Percentiles rank a stretch among this genome's conserved stretches.
Evolutionary conservation across 1,140 invertebrate genomes (phyloP).

Genomic region (Vanessa atalanta): DNA sequence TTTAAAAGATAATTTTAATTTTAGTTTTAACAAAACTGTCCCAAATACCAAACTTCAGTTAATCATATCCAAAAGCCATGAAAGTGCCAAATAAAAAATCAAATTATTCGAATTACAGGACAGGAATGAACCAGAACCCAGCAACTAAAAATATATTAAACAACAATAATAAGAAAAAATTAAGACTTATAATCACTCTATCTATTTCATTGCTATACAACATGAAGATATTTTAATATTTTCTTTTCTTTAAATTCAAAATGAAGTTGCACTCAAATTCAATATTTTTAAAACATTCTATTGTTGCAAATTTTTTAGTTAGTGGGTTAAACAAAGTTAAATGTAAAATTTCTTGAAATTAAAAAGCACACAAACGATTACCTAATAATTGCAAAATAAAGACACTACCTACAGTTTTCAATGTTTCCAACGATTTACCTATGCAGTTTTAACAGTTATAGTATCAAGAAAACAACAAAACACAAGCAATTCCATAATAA

Average conservation of each 20-base stretch:
- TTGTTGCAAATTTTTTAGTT: slow-evolving; percentile 33
- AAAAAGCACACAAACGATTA: slow-evolving; percentile 69
- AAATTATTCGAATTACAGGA: not conserved
- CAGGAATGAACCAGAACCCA: not conserved
- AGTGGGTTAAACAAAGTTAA: slow-evolving; percentile 52
- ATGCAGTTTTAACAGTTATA: slow-evolving; percentile 56
- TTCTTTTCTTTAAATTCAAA: not conserved
- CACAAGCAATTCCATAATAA: slow-evolving; percentile 77
- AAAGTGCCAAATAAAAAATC: not conserved
- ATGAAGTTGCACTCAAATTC: slow-evolving; percentile 12
- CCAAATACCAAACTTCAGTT: not conserved
- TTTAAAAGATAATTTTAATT: not conserved
- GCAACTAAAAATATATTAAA: not conserved
- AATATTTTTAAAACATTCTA: slow-evolving; percentile 15
- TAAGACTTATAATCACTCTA: not conserved
- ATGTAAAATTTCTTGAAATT: slow-evolving; percentile 48
- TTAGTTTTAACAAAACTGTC: not conserved
- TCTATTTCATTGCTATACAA: slow-evolving; percentile 1
- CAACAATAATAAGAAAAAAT: not conserved
- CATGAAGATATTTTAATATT: not conserved
- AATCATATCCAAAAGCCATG: not conserved
- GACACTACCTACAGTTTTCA: slow-evolving; percentile 54
- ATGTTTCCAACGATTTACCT: slow-evolving; percentile 52
- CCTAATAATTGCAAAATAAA: slow-evolving; percentile 52
- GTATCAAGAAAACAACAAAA: slow-evolving; percentile 72